Percentiles rank a stretch among this genome's conserved stretches.
phyloP scores from a whole-genome alignment of 2,888 invertebrate species.

The Aleiodes alternator region DNA sequence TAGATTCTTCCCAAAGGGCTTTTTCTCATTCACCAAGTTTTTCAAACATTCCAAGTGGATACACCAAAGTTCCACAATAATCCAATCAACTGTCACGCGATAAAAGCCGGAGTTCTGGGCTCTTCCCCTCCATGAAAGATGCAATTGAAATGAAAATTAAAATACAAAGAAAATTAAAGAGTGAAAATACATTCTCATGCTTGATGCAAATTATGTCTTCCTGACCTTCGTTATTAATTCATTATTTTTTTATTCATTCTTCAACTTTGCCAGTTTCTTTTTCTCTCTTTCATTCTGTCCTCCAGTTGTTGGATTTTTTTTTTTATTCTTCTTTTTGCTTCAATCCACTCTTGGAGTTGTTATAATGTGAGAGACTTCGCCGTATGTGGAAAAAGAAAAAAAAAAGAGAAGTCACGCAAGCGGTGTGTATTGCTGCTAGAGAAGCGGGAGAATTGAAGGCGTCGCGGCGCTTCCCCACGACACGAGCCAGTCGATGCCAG shows the following conservation, averaged over 20 bases:
- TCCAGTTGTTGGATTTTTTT: not conserved
- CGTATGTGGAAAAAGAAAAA: not conserved
- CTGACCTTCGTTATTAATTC: not conserved
- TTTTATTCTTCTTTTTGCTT: not conserved
- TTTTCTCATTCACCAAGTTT: not conserved
- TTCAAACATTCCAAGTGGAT: not conserved
- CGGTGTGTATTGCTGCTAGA: not conserved
- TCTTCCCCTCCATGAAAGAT: no score
- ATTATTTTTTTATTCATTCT: not conserved
- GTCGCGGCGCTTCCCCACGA: slow-evolving; percentile 37
- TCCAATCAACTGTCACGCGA: slow-evolving; percentile 17
- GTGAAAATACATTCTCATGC: not conserved
- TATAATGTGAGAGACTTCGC: slow-evolving; percentile 6
- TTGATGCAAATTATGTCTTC: not conserved
- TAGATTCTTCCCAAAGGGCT: no score
- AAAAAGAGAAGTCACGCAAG: slow-evolving; percentile 20
- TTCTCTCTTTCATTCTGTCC: not conserved
- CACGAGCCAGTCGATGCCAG: slow-evolving; percentile 52
- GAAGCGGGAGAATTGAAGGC: slow-evolving; percentile 34
- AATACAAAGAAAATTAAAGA: not conserved
- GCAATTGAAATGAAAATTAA: not conserved
- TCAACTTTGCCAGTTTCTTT: not conserved
- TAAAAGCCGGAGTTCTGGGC: not conserved
- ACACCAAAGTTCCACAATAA: slow-evolving; percentile 1
- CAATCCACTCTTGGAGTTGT: slow-evolving; percentile 13